Percentiles rank a stretch among this genome's conserved stretches.
phyloP scores from a whole-genome alignment of 1,140 invertebrate species.

The Coenobita brevimanus region DNA sequence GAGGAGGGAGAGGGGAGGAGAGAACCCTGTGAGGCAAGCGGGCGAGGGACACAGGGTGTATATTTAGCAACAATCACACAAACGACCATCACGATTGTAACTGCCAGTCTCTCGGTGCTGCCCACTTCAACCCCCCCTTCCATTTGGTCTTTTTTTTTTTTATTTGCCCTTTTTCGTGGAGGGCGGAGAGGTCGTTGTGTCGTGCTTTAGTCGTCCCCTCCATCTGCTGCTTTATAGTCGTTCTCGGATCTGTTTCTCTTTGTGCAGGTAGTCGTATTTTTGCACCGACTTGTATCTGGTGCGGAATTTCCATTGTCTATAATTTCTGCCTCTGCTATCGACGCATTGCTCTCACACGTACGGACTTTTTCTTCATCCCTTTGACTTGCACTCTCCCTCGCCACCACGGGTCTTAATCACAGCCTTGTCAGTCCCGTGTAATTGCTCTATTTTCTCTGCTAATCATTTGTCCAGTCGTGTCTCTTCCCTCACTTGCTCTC shows the following conservation, averaged over 20 bases:
- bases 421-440: neutral
- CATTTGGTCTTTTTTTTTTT: neutral
- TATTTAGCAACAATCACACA: constrained; percentile 43
- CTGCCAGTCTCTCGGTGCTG: constrained; percentile 12
- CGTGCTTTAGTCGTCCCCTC: neutral
- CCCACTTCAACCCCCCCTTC: neutral
- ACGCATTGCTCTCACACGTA: neutral
- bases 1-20: neutral
- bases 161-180: neutral
- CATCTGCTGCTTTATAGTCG: neutral
- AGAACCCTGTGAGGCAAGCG: too few species aligned
- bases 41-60: neutral
- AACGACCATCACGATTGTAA: constrained; percentile 8
- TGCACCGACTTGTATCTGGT: too few species aligned
- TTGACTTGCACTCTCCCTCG: neutral
- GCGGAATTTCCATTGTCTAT: too few species aligned
- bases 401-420: neutral
- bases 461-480: neutral
- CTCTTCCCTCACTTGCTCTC: neutral
- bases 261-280: too few species aligned
- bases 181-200: neutral
- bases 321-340: too few species aligned
- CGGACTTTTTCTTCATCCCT: neutral
- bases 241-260: neutral
- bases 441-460: neutral